Evolutionary conservation across 2,888 invertebrate genomes (phyloP).

Genomic region (Thalpophila matura): DNA sequence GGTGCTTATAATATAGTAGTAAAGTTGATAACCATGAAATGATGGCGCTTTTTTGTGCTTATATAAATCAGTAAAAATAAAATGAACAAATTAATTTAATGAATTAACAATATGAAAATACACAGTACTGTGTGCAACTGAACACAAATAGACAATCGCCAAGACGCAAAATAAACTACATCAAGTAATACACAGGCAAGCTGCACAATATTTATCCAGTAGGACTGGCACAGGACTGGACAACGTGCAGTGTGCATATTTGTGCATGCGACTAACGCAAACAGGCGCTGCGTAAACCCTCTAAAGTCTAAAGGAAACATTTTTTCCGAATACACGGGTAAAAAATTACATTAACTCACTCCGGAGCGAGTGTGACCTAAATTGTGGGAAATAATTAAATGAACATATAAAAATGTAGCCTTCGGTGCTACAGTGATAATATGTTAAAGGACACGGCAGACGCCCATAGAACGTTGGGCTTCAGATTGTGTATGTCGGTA

Average conservation of each 20-base stretch:
- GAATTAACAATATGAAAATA: too few species aligned
- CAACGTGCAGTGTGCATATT: slow-evolving; percentile 20
- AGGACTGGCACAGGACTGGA: slow-evolving; percentile 1
- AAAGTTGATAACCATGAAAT: too few species aligned
- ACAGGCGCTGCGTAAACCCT: background rate
- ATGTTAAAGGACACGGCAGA: too few species aligned
- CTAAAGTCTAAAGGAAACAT: slow-evolving; percentile 17
- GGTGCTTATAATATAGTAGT: too few species aligned
- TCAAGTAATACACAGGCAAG: slow-evolving; percentile 21
- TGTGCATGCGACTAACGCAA: slow-evolving; percentile 5
- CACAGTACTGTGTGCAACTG: too few species aligned
- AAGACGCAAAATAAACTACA: slow-evolving; percentile 25
- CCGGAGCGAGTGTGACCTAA: slow-evolving; percentile 13
- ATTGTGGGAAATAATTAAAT: slow-evolving; percentile 41
- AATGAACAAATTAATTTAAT: too few species aligned
- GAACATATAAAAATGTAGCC: slow-evolving; percentile 11
- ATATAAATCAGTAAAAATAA: too few species aligned
- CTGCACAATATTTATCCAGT: slow-evolving; percentile 24
- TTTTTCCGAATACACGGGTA: slow-evolving; percentile 22
- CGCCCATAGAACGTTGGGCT: too few species aligned
- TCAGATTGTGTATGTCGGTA: too few species aligned
- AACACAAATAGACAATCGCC: slow-evolving; percentile 8
- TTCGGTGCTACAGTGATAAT: slow-evolving; percentile 6
- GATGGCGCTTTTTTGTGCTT: too few species aligned
- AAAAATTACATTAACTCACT: slow-evolving; percentile 32